Conservation (phyloP, 2,888 invertebrate species). For the Caprella mutica region DNA sequence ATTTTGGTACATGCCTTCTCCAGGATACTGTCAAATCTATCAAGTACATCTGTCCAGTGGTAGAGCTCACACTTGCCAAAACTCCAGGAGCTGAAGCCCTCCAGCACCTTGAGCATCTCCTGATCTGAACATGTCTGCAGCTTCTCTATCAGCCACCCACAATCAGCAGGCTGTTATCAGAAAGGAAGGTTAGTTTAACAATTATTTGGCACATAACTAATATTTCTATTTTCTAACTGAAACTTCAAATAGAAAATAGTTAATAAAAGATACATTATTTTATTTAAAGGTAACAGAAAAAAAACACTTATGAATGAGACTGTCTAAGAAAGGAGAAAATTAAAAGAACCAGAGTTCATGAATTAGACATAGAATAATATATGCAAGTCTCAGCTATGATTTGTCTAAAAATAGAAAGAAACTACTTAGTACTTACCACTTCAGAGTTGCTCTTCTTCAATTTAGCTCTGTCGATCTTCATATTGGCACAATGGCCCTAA, state of each 20-base stretch:
- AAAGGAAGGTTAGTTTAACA: background rate
- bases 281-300: background rate
- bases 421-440: constrained; percentile 48
- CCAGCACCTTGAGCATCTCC: constrained; percentile 56
- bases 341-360: too few relatives aligned
- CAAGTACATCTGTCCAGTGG: constrained; percentile 73
- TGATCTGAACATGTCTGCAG: constrained; percentile 48
- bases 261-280: background rate
- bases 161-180: constrained; percentile 25
- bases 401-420: background rate
- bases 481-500: constrained; percentile 38
- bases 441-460: constrained; percentile 72
- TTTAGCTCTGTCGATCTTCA: constrained; percentile 71
- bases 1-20: constrained; percentile 53
- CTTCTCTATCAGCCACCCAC: constrained; percentile 41
- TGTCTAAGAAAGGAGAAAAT: too few relatives aligned
- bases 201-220: background rate
- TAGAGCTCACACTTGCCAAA: constrained; percentile 76
- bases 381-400: background rate
- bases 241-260: background rate
- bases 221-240: background rate
- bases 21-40: constrained; percentile 57
- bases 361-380: too few relatives aligned
- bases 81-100: constrained; percentile 65
- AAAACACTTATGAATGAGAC: background rate